phyloP scores from a whole-genome alignment of 2,113 vertebrate genomes.

The Eublepharis macularius region DNA sequence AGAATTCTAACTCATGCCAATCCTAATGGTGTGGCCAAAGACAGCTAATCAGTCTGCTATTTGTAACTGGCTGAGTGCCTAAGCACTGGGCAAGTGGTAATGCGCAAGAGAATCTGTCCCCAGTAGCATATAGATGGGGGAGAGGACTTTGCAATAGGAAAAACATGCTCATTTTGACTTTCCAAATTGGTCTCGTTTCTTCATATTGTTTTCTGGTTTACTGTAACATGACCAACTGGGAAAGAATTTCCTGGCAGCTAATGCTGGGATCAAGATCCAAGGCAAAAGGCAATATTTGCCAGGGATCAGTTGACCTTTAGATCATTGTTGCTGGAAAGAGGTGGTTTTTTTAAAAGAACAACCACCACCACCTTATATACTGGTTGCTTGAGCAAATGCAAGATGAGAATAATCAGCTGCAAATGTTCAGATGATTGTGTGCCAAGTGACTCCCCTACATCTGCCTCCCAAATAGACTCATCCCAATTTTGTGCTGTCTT shows the following conservation, averaged over 20 bases:
- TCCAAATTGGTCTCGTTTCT: conserved; percentile 1
- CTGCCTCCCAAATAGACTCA: neutral
- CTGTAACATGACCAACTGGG: neutral
- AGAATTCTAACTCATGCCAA: neutral
- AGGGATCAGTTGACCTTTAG: neutral
- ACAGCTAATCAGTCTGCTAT: neutral
- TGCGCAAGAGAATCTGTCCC: neutral
- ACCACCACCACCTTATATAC: neutral
- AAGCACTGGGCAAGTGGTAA: neutral
- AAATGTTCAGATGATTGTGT: neutral
- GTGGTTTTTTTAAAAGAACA: neutral
- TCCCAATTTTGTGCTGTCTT: neutral
- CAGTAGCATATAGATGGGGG: neutral
- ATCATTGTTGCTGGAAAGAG: neutral
- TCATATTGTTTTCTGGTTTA: conserved; percentile 1
- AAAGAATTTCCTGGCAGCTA: conserved; percentile 22
- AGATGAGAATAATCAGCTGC: neutral
- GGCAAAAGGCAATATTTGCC: neutral
- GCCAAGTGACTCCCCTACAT: neutral
- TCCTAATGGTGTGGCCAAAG: neutral
- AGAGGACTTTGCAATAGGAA: neutral
- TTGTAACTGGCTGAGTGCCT: neutral
- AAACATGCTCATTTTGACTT: neutral
- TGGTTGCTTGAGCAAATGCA: neutral
- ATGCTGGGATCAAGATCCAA: conserved; percentile 1